phyloP scores from a whole-genome alignment of 2,888 invertebrate genomes.

The Conistra vaccinii region DNA sequence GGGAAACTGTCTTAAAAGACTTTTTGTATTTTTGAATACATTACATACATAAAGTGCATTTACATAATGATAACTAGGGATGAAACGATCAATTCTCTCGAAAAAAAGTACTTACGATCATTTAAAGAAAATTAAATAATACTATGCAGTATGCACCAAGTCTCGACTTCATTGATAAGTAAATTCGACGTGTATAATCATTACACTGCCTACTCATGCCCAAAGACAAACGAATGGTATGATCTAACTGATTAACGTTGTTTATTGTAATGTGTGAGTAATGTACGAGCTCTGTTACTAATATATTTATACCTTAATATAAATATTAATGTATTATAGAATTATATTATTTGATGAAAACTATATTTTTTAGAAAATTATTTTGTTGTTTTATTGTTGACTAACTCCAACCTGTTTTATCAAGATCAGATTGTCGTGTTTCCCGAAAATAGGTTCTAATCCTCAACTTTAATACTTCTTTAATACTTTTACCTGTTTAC shows the following conservation, averaged over 20 bases:
- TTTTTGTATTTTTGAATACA: constrained; percentile 1
- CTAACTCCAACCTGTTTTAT: no score
- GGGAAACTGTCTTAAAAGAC: not conserved
- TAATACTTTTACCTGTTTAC: no score
- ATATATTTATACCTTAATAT: constrained; percentile 67
- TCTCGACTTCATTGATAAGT: constrained; percentile 18
- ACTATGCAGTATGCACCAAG: constrained; percentile 22
- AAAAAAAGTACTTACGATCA: not conserved
- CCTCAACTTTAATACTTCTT: no score
- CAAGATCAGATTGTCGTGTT: no score
- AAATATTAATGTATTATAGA: constrained; percentile 75
- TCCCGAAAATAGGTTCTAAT: no score
- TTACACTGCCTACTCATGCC: constrained; percentile 19
- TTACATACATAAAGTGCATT: not conserved
- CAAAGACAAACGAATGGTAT: constrained; percentile 54
- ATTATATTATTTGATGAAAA: constrained; percentile 72
- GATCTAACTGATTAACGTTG: constrained; percentile 38
- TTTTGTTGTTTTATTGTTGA: constrained; percentile 32
- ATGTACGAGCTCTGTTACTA: constrained; percentile 63
- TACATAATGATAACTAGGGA: not conserved
- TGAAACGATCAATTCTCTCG: no score
- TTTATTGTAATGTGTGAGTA: constrained; percentile 50
- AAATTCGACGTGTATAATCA: not conserved
- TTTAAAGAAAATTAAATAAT: constrained; percentile 34
- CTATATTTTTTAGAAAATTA: constrained; percentile 74